Percentiles rank a stretch among this genome's conserved stretches.
These are phyloP conservation scores for Toxotes chatareus DNA, from an alignment of 2,113 vertebrate genomes.

Conservation along the genomic window DNA sequence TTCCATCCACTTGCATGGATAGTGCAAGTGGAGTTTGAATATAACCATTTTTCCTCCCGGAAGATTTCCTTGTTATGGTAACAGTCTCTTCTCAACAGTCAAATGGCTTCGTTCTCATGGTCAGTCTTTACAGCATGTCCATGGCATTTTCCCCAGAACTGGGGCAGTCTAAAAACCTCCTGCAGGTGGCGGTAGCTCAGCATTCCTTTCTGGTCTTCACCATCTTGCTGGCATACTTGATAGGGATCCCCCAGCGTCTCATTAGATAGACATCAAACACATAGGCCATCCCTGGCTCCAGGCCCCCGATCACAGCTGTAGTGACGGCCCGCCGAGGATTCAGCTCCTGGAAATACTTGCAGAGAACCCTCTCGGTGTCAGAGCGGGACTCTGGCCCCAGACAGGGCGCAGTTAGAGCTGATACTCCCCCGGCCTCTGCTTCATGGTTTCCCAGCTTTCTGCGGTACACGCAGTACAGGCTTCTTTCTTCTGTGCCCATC, in stretches of 20 bases:
- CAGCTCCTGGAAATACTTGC: slow-evolving; percentile 91
- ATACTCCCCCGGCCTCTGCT: slow-evolving; percentile 50
- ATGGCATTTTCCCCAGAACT: slow-evolving; percentile 51
- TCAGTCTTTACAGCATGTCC: slow-evolving; percentile 72
- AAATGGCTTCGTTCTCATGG: slow-evolving; percentile 71
- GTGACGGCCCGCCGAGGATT: slow-evolving; percentile 89
- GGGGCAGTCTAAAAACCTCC: slow-evolving; percentile 69
- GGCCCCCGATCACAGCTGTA: slow-evolving; percentile 87
- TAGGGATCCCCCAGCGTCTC: slow-evolving; percentile 89
- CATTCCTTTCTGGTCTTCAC: slow-evolving; percentile 91
- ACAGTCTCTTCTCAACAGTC: slow-evolving; percentile 73
- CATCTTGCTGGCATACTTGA: slow-evolving; percentile 91
- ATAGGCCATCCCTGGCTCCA: slow-evolving; percentile 87
- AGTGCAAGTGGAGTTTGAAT: slow-evolving; percentile 50
- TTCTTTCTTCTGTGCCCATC: slow-evolving; percentile 92
- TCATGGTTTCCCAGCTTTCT: slow-evolving; percentile 73
- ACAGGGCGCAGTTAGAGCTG: slow-evolving; percentile 79
- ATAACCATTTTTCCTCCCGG: slow-evolving; percentile 55
- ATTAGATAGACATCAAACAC: slow-evolving; percentile 93
- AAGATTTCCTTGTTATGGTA: slow-evolving; percentile 59
- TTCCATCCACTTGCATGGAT: slow-evolving; percentile 51
- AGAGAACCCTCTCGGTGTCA: slow-evolving; percentile 89
- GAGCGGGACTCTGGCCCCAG: slow-evolving; percentile 88
- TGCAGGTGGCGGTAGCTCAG: slow-evolving; percentile 79
- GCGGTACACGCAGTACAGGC: slow-evolving; percentile 91